Evolutionary conservation across 2,888 invertebrate species (phyloP).

Genomic region (Linnaemya tessellans): DNA sequence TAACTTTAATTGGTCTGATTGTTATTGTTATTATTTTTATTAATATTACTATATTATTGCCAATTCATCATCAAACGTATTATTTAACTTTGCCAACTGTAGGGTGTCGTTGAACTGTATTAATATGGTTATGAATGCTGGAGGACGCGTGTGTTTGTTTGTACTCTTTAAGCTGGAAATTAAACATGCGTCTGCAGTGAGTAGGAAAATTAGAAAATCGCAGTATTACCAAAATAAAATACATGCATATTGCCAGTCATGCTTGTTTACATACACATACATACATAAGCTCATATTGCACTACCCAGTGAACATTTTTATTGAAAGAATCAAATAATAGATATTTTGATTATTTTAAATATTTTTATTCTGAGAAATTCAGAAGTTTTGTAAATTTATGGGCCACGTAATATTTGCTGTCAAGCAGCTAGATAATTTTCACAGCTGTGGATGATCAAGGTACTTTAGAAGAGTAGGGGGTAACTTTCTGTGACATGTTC

Average conservation of each 20-base stretch:
- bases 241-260: not conserved
- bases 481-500: no score
- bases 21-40: no score
- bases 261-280: not conserved
- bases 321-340: no score
- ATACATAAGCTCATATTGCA: not conserved
- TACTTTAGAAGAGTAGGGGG: no score
- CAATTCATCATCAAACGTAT: not conserved
- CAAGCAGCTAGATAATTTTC: no score
- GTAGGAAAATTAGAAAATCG: slow-evolving; percentile 66
- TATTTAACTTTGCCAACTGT: not conserved
- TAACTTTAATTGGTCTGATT: no score
- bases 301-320: not conserved
- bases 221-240: slow-evolving; percentile 50
- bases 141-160: not conserved
- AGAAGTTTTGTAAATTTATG: no score
- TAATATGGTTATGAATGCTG: not conserved
- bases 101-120: not conserved
- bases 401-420: no score
- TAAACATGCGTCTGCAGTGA: slow-evolving; percentile 55
- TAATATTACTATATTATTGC: not conserved
- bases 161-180: not conserved
- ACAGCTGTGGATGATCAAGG: no score
- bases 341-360: no score
- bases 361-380: no score